Base-by-base conservation (phyloP, 2,113 vertebrate genomes). In the Cyprinodon variegatus region DNA sequence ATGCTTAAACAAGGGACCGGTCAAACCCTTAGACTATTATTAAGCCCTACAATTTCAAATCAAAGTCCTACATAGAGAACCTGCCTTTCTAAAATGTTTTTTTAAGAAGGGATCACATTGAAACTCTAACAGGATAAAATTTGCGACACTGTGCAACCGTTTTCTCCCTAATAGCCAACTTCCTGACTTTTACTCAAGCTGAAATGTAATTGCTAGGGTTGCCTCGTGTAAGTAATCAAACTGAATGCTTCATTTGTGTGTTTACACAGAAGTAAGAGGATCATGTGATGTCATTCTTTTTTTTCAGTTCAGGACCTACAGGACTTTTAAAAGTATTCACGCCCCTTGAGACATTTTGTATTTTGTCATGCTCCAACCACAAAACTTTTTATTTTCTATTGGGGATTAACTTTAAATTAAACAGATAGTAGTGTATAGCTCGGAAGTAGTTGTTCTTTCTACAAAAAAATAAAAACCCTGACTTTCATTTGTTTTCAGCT, bases 221-320 rank as follows among this genome's bases (percentile, higher is more conserved):
- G 63, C 77, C 81, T 83, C 71, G 77, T 83, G 77, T 72, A 57
- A 77, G 82, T 81, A 83, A 88, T 88, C 72, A 70, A 67, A 67
- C 61, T 85, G 75, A 88, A 86, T 78, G 81, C 70, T 59, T 66
- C 65, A 57, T 74, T 86, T 89, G 85, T 91, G 74, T 80, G 65
- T 76, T 70, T 82, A 70, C 39, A 61, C 76, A 73, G 3, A 57
- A 66, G 68, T 70, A 29, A 79, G 53, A 60, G 62, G 64, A 74
- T 82, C 72, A 69, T n/a, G 9, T 9, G 11, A 41, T 59, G 59
- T 59, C 38, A 9, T 29, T 22, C 39, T 38, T 14, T 61, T 13
- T 40, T 40, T 40, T 43, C 20, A 41, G n/a, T 20, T 20, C 17
- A 57, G n/a, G 17, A 9, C 17, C 7, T n/a, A n/a, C 7, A 57